Conservation (phyloP, 1,140 invertebrate genomes). For the Papilio polyxenes region DNA sequence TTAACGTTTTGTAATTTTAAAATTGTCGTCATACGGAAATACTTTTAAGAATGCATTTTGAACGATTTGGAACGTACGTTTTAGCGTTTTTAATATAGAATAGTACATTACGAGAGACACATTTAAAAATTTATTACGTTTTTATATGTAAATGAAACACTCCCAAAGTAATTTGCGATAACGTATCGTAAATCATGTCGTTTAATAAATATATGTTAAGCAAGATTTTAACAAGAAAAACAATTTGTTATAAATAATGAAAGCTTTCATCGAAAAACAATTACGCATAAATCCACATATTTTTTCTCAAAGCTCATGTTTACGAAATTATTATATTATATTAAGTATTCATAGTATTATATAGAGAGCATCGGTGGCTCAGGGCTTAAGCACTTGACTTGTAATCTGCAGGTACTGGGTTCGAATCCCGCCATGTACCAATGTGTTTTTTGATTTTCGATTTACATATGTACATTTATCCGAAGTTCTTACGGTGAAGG, state of each 20-base stretch:
- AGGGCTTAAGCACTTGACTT: too few species aligned
- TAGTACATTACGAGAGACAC: not conserved
- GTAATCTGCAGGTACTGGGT: too few species aligned
- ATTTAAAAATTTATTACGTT: not conserved
- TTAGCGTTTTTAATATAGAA: not conserved
- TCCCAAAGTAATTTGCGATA: not conserved
- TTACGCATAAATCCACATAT: conserved; percentile 6
- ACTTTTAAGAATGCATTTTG: conserved; percentile 18
- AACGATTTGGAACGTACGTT: not conserved
- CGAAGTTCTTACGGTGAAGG: too few species aligned
- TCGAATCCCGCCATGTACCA: too few species aligned
- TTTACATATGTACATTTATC: too few species aligned
- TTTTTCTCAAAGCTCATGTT: conserved; percentile 2
- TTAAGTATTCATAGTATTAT: not conserved
- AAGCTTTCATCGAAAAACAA: not conserved
- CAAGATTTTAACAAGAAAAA: not conserved
- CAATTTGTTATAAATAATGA: not conserved
- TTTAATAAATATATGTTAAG: not conserved
- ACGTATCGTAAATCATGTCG: not conserved
- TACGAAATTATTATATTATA: conserved; percentile 5
- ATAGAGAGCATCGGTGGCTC: too few species aligned
- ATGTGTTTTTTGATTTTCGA: too few species aligned
- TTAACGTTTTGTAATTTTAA: not conserved
- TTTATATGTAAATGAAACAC: not conserved
- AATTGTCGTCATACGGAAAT: not conserved